A percentile compares a stretch with the other conserved stretches of the same genome.
Evolutionary conservation across 2,888 invertebrate species (phyloP).

Genomic region (Temnothorax rugatulus): DNA sequence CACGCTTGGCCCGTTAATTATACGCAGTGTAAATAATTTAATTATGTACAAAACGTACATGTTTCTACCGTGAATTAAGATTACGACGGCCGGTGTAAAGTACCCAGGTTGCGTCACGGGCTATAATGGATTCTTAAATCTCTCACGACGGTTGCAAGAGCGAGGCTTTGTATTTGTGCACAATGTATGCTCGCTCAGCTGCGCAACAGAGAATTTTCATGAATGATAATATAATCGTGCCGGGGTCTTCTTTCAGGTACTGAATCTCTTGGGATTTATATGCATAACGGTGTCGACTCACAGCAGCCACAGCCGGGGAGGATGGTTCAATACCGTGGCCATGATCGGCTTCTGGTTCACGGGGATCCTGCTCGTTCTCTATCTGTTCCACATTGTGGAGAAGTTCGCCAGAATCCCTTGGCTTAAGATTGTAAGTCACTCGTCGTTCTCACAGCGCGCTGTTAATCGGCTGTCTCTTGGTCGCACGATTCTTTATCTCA

Average conservation of each 20-base stretch:
- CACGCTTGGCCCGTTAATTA: background rate
- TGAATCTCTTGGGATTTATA: slow-evolving; percentile 93
- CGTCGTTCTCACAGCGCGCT: background rate
- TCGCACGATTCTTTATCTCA: background rate
- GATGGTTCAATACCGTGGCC: slow-evolving; percentile 92
- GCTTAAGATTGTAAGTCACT: slow-evolving; percentile 90
- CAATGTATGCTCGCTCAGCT: background rate
- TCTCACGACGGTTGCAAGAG: slow-evolving; percentile 13
- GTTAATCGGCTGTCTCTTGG: background rate
- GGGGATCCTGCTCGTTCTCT: slow-evolving; percentile 92
- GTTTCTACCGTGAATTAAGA: background rate
- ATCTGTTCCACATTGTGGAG: slow-evolving; percentile 95
- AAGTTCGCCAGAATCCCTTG: slow-evolving; percentile 95
- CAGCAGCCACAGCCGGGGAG: slow-evolving; percentile 88
- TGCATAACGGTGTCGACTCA: slow-evolving; percentile 90
- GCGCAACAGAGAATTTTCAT: slow-evolving; percentile 19
- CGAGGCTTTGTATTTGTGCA: slow-evolving; percentile 24
- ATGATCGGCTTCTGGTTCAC: slow-evolving; percentile 96
- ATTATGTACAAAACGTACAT: background rate
- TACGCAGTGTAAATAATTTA: no score
- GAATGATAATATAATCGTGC: slow-evolving; percentile 43
- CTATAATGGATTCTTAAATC: slow-evolving; percentile 29
- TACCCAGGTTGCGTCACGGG: background rate
- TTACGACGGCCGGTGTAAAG: background rate
- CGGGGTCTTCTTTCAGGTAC: slow-evolving; percentile 87